Percentiles rank a stretch among this genome's conserved stretches.
Evolutionary conservation across 2,888 invertebrate genomes (phyloP).

Genomic region (Pomacea canaliculata): DNA sequence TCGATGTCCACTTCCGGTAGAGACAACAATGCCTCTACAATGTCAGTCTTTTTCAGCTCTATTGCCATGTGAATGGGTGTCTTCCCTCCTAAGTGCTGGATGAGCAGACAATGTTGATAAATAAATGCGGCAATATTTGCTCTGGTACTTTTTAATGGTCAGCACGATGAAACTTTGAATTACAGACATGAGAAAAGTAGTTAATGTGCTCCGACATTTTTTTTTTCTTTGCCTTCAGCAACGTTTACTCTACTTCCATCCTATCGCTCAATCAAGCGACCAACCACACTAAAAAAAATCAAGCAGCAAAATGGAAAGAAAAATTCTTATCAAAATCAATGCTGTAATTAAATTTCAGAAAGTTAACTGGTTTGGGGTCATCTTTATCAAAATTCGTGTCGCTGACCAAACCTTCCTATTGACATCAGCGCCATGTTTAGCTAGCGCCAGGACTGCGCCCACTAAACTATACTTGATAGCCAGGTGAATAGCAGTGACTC

Average conservation of each 20-base stretch:
- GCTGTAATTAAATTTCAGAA: too few species aligned
- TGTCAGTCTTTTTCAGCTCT: background rate
- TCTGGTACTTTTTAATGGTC: background rate
- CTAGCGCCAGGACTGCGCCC: background rate
- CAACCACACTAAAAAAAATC: too few species aligned
- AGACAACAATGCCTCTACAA: background rate
- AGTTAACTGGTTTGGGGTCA: background rate
- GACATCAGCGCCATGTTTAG: conserved; percentile 8
- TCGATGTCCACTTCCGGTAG: conserved; percentile 8
- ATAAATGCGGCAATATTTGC: background rate
- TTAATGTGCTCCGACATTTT: too few species aligned
- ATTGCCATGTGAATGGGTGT: conserved; percentile 15
- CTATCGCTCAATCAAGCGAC: too few species aligned
- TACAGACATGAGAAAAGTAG: too few species aligned
- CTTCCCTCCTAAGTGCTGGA: background rate
- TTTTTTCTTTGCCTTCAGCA: too few species aligned
- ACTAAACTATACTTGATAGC: background rate
- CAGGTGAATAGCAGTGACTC: conserved; percentile 11
- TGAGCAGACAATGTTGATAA: background rate
- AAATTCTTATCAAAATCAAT: too few species aligned
- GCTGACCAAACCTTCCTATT: background rate
- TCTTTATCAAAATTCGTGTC: too few species aligned
- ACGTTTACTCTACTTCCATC: too few species aligned
- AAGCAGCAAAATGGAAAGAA: too few species aligned
- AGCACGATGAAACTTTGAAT: too few species aligned